Evolutionary conservation across 2,113 vertebrate genomes (phyloP).

Genomic region (Varanus komodoensis): DNA sequence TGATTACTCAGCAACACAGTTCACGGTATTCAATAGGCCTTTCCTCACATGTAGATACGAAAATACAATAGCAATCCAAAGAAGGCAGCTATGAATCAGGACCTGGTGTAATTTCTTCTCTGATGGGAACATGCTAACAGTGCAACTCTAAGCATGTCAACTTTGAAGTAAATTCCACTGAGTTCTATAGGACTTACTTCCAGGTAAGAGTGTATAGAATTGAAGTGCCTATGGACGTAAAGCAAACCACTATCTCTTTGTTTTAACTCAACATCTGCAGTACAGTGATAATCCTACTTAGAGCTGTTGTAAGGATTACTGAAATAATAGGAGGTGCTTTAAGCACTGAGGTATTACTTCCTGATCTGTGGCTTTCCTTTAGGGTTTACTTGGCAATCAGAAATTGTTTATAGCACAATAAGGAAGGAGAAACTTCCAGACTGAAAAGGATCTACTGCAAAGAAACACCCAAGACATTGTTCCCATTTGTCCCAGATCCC

Average conservation of each 20-base stretch:
- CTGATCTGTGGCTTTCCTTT: too few species aligned
- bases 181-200: too few species aligned
- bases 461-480: not conserved
- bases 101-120: not conserved
- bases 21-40: not conserved
- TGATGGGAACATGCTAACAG: not conserved
- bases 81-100: not conserved
- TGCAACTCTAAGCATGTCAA: too few species aligned
- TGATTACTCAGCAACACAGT: not conserved
- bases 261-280: not conserved
- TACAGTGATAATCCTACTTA: not conserved
- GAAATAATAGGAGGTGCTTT: not conserved
- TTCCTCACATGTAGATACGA: too few species aligned
- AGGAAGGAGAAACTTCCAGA: not conserved
- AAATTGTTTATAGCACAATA: not conserved
- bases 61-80: not conserved
- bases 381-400: too few species aligned
- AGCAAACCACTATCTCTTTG: not conserved
- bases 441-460: not conserved
- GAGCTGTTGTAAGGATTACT: not conserved
- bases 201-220: not conserved
- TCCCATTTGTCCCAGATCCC: not conserved
- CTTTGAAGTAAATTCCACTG: too few species aligned
- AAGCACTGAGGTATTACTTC: not conserved
- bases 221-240: not conserved